A percentile compares a stretch with the other conserved stretches of the same genome.
phyloP scores from a whole-genome alignment of 1,140 invertebrate species.

The roundworm (Caenorhabditis elegans) region WBcel235 BX284606.5:16981001-16981500 shows the following conservation, averaged over 20 bases:
- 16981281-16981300: slow-evolving; percentile 2
- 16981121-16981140: neutral
- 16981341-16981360: neutral
- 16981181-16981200: slow-evolving; percentile 29
- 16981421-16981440: too few relatives aligned
- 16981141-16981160: too few relatives aligned
- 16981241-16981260: slow-evolving; percentile 24
- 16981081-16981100: neutral
- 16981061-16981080: neutral
- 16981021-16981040: too few relatives aligned
- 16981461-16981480: too few relatives aligned
- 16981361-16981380: neutral
- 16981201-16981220: slow-evolving; percentile 15
- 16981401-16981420: too few relatives aligned
- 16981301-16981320: neutral
- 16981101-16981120: too few relatives aligned
- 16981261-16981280: slow-evolving; percentile 28
- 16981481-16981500: too few relatives aligned
- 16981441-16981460: too few relatives aligned
- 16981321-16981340: neutral
- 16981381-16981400: too few relatives aligned
- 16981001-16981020: too few relatives aligned
- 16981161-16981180: neutral
- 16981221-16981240: too few relatives aligned
- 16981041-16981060: neutral